Base-by-base conservation (phyloP, 2,888 invertebrate genomes). In the Apodemia zela region DNA sequence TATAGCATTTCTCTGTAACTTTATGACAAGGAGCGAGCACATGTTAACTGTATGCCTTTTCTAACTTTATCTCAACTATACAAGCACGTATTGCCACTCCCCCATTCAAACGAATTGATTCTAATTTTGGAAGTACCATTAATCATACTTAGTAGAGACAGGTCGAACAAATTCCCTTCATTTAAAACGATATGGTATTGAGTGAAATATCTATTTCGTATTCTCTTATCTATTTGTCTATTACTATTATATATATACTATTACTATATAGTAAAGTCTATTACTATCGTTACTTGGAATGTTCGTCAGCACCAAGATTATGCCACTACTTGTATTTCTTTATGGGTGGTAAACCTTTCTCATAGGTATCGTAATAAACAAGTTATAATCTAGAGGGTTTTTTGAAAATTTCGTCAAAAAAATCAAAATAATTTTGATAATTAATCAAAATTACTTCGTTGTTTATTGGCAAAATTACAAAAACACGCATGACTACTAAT, bases 131-230 rank as follows among this genome's bases (percentile, higher is more conserved):
- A 73, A 75, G 71, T 68, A 71, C 74, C 74, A 89, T 89, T 88
- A 85, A 89, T 89, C 88, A 86, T 83, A 87, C 82, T 89, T 87
- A 82, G 75, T 71, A 73, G 71, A 80, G 84, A 80, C 85, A 71
- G 65, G 33, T 59, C 69, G 72, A 73, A 68, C 75, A 74, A 71
- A 73, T 76, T 80, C 79, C 79, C 77, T 76, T 72, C 69, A 71
- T 77, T 75, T 74, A 71, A 72, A 75, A 69, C 59, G 60, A 65
- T 63, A 59, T 58, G 51, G 63, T 64, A 65, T 61, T 63, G 63
- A 63, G 58, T 33, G 62, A 42, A 58, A 33, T 59, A 63, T 63
- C 13, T 63, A 47, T 62, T 38, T 51, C 45, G 25, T 29, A 57
- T 57, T n/a, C 57, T 47, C 15, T 57, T 57, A 57, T 57, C 57